Percentiles rank a stretch among this genome's conserved stretches.
Evolutionary conservation across 2,113 vertebrate species (phyloP).

Genomic region (Cheilinus undulatus): DNA sequence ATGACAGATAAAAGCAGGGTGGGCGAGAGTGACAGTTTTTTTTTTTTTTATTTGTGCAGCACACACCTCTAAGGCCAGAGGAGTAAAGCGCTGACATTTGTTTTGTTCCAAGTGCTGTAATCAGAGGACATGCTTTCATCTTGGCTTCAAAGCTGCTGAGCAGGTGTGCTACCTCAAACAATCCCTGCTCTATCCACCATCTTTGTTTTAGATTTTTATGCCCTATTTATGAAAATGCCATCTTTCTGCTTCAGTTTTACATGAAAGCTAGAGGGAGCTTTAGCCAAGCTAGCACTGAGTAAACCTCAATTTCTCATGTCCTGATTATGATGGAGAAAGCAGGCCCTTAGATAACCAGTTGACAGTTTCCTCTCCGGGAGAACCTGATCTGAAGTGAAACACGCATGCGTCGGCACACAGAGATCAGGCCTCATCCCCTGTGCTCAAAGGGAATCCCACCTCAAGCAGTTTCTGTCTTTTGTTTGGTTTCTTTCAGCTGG

Average conservation of each 20-base stretch:
- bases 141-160: slow-evolving; percentile 78
- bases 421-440: slow-evolving; percentile 35
- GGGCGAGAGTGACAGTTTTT: slow-evolving; percentile 21
- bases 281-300: neutral
- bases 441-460: slow-evolving; percentile 59
- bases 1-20: slow-evolving; percentile 40
- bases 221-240: neutral
- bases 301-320: slow-evolving; percentile 9
- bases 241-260: neutral
- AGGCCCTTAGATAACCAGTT: slow-evolving; percentile 19
- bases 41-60: slow-evolving; percentile 9
- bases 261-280: neutral
- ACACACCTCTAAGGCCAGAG: slow-evolving; percentile 28
- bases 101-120: slow-evolving; percentile 72
- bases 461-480: slow-evolving; percentile 75
- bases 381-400: slow-evolving; percentile 41
- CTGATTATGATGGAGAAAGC: neutral
- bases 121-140: slow-evolving; percentile 79
- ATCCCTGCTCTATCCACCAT: slow-evolving; percentile 36
- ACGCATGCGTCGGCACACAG: slow-evolving; percentile 5
- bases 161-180: slow-evolving; percentile 76
- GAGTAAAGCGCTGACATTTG: slow-evolving; percentile 49
- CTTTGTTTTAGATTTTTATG: slow-evolving; percentile 18
- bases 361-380: slow-evolving; percentile 18
- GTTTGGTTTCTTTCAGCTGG: slow-evolving; percentile 63